A percentile compares a stretch with the other conserved stretches of the same genome.
phyloP scores from a whole-genome alignment of 2,113 vertebrate genomes.

The Serinus canaria region DNA sequence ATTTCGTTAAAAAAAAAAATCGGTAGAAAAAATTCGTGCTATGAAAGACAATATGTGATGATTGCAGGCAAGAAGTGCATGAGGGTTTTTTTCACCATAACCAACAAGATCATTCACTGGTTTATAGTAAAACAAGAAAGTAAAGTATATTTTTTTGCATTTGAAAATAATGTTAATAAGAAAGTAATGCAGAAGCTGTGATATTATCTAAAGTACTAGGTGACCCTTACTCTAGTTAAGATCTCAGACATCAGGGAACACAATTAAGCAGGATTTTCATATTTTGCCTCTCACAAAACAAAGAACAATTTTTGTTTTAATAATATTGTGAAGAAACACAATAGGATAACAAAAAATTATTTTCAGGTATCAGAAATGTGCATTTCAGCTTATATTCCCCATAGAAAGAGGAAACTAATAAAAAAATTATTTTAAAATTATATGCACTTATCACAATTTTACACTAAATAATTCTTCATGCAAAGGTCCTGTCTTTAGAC shows the following conservation, averaged over 20 bases:
- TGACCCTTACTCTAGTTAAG: neutral
- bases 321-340: neutral
- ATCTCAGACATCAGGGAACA: neutral
- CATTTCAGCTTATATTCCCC: neutral
- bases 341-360: neutral
- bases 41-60: neutral
- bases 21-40: neutral
- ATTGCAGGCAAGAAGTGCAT: neutral
- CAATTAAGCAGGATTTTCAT: neutral
- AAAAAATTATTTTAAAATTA: constrained; percentile 43
- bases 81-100: rapidly evolving
- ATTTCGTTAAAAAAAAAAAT: neutral
- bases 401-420: neutral
- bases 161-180: neutral
- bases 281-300: neutral
- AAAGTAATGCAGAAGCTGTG: neutral
- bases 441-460: neutral
- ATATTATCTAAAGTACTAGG: neutral
- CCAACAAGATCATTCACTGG: neutral
- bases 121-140: neutral
- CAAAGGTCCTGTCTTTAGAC: neutral
- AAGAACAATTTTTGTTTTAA: neutral
- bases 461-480: neutral
- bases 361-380: neutral
- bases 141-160: neutral